Base-by-base conservation (phyloP, 2,888 invertebrate species). In the Cheilosia soror region DNA sequence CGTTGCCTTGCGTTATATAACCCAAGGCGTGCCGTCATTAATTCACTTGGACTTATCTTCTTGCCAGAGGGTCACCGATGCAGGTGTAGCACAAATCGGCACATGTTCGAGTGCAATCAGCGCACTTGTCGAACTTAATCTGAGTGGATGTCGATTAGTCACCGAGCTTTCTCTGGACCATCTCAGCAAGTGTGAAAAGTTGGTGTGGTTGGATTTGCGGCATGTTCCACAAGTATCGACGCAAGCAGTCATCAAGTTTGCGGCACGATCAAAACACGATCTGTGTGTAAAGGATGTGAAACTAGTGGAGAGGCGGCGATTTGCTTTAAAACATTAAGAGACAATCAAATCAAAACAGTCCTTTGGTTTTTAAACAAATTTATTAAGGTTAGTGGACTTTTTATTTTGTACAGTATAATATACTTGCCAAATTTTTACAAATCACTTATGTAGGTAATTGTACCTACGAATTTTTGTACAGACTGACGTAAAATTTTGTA, bases 11-110 rank as follows among this genome's bases (percentile, higher is more conserved):
- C 94, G 95, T 11, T 96, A 96, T 88, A 94, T 96, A 6, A 95
- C 95, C 0, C 95, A 97, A 93, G 96, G 96, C 87, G 90, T 97
- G 73, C 96, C 96, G 0, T 94, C 94, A 88, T 93, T 98, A 69
- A 94, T 94, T 75, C 95, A 95, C 87, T 92, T 98, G 88, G 97
- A 97, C 93, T 93, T 98, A 88, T 95, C 97, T 87, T 96, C 97
- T 73, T 98, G 98, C 92, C 96, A 96, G 76, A 94, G 97, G 29
- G 94, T 98, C 49, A 97, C 97, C 0, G 98, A 98, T 92, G 97
- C 97, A 11, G 98, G 98, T 58, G 96, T 98, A 62, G 97, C 97
- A 31, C 97, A 97, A 92, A 93, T 98, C 55, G 96, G 96, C 66
- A 96, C 96, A 81, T 94, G 95, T 37, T 95, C 96, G 81, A 95